Percentiles rank a stretch among this genome's conserved stretches.
Conservation (phyloP, 2,888 invertebrate species). For the Arge pagana region DNA sequence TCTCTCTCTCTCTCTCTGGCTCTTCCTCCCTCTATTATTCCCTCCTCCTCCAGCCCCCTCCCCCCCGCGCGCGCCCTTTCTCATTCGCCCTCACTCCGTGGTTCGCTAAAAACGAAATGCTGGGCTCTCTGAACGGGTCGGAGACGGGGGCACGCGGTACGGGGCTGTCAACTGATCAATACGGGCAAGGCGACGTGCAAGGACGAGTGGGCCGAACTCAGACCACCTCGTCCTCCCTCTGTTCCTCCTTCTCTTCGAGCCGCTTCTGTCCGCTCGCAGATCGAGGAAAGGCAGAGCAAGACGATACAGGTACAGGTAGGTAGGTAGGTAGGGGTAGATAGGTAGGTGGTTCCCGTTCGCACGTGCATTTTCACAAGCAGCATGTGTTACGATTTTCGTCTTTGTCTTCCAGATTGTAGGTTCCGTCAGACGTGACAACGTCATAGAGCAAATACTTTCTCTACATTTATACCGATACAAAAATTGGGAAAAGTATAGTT, state of each 20-base stretch:
- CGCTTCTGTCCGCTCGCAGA: conserved; percentile 59
- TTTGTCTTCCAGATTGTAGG: too few species aligned
- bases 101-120: conserved; percentile 31
- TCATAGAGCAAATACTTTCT: too few species aligned
- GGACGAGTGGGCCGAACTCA: conserved; percentile 44
- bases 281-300: conserved; percentile 52
- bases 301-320: too few species aligned
- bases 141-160: conserved; percentile 39
- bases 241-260: conserved; percentile 17
- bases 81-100: not conserved
- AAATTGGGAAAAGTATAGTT: too few species aligned
- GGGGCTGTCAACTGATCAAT: conserved; percentile 54
- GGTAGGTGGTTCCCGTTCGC: too few species aligned
- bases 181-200: conserved; percentile 55
- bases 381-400: too few species aligned
- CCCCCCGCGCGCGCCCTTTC: not conserved
- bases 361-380: too few species aligned
- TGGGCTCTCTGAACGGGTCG: conserved; percentile 30
- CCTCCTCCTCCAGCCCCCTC: not conserved
- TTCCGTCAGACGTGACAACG: too few species aligned
- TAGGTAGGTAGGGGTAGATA: too few species aligned
- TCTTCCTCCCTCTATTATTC: not conserved
- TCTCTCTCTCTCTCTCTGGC: not conserved
- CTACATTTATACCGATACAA: too few species aligned
- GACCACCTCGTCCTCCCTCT: conserved; percentile 26